Evolutionary conservation across 2,113 vertebrate genomes (phyloP).

Genomic region (Carassius gibelio): DNA sequence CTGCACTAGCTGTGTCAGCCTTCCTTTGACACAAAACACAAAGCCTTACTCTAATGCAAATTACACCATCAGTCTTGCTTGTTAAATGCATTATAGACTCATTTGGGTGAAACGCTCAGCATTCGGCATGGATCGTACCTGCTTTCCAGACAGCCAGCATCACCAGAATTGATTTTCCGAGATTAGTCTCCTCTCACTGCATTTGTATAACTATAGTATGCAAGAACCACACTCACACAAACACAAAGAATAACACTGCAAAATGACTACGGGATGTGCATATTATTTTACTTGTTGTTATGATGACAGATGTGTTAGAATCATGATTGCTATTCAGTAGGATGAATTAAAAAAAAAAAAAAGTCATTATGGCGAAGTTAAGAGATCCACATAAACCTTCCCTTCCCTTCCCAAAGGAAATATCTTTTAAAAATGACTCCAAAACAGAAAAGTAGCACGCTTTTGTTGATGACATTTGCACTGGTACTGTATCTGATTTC

Average conservation of each 20-base stretch:
- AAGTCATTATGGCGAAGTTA: too few species aligned
- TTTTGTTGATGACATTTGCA: constrained; percentile 22
- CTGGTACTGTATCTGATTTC: neutral
- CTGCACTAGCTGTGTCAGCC: neutral
- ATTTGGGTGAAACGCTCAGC: neutral
- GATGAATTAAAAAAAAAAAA: neutral
- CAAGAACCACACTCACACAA: constrained; percentile 6
- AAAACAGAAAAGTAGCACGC: neutral
- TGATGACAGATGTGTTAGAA: neutral
- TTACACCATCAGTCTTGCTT: constrained; percentile 34
- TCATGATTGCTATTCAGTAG: neutral
- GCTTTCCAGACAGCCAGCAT: constrained; percentile 26
- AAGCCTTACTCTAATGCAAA: constrained; percentile 12
- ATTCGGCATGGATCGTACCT: constrained; percentile 17
- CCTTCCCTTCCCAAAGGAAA: neutral
- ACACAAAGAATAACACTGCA: constrained; percentile 7
- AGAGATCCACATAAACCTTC: neutral
- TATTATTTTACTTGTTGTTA: neutral
- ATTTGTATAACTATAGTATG: constrained; percentile 12
- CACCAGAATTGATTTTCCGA: constrained; percentile 42
- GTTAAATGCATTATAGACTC: constrained; percentile 33
- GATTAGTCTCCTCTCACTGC: constrained; percentile 35
- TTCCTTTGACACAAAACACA: constrained; percentile 10
- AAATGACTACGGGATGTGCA: neutral
- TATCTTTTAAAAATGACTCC: neutral